Percentiles rank a stretch among this genome's conserved stretches.
These are phyloP conservation scores for Clangula hyemalis DNA, from an alignment of 2,797 vertebrate genomes.

Conservation along the genomic window DNA sequence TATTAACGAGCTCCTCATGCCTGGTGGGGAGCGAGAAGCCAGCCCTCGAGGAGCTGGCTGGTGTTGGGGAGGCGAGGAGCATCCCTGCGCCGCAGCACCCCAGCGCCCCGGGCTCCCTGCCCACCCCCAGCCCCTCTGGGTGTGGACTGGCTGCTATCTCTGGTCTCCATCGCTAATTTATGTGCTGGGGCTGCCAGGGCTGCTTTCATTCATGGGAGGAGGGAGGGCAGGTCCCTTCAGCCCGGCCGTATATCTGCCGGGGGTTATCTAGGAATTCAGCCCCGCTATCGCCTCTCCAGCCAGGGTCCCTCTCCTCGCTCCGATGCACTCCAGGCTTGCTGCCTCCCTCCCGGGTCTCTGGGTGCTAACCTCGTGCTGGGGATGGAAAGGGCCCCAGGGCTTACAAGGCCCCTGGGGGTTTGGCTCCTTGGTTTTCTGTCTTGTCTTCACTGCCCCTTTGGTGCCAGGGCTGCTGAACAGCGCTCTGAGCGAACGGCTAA, in stretches of 20 bases:
- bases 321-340: neutral
- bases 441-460: neutral
- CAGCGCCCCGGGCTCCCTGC: neutral
- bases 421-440: neutral
- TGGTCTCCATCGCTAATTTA: constrained; percentile 28
- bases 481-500: neutral
- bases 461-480: fast-evolving
- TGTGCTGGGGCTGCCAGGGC: neutral
- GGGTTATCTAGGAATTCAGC: constrained; percentile 47
- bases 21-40: fast-evolving
- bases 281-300: neutral
- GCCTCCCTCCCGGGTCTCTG: neutral
- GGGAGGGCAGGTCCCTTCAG: constrained; percentile 21
- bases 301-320: neutral
- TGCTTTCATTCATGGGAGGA: neutral
- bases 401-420: fast-evolving
- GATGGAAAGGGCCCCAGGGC: neutral
- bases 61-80: neutral
- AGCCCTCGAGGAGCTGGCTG: fast-evolving
- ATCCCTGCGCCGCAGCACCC: fast-evolving
- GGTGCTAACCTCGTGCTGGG: neutral
- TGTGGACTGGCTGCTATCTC: neutral
- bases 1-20: neutral
- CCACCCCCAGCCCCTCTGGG: fast-evolving
- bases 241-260: constrained; percentile 20